Evolutionary conservation across 2,888 invertebrate genomes (phyloP).

Genomic region (Amblyteles armatorius): DNA sequence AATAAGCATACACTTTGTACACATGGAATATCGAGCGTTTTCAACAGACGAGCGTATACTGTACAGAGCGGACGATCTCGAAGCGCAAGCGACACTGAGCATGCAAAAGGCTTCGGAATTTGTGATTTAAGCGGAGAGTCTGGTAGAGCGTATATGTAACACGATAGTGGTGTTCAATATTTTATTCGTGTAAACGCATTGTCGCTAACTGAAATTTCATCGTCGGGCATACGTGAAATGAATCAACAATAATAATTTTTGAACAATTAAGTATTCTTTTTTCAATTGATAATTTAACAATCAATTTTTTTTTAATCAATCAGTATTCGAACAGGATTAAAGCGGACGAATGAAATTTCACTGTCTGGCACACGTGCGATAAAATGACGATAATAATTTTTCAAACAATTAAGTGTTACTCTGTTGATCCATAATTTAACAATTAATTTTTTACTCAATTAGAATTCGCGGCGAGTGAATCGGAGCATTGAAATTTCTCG

Average conservation of each 20-base stretch:
- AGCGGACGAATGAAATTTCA: constrained; percentile 8
- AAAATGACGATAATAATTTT: not conserved
- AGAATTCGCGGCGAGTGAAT: not conserved
- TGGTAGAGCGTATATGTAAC: constrained; percentile 32
- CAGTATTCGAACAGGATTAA: not conserved
- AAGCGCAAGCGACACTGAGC: constrained; percentile 37
- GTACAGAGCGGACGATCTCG: constrained; percentile 22
- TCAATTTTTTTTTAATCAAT: not conserved
- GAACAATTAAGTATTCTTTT: not conserved
- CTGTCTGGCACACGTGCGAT: not conserved
- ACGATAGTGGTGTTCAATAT: constrained; percentile 50
- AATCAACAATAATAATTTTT: not conserved
- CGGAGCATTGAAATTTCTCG: constrained; percentile 21
- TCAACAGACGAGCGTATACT: not conserved
- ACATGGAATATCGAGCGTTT: constrained; percentile 12
- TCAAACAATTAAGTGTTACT: no score
- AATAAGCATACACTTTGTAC: constrained; percentile 37
- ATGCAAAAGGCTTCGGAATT: constrained; percentile 30
- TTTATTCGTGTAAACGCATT: constrained; percentile 47
- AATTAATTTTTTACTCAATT: not conserved
- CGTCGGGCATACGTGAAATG: not conserved
- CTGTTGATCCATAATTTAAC: not conserved
- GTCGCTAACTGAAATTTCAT: constrained; percentile 22
- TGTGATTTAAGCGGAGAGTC: constrained; percentile 20
- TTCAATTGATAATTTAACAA: not conserved